Percentiles rank a stretch among this genome's conserved stretches.
Conservation (phyloP, 2,888 invertebrate species). For the Stenodera caucasica region DNA sequence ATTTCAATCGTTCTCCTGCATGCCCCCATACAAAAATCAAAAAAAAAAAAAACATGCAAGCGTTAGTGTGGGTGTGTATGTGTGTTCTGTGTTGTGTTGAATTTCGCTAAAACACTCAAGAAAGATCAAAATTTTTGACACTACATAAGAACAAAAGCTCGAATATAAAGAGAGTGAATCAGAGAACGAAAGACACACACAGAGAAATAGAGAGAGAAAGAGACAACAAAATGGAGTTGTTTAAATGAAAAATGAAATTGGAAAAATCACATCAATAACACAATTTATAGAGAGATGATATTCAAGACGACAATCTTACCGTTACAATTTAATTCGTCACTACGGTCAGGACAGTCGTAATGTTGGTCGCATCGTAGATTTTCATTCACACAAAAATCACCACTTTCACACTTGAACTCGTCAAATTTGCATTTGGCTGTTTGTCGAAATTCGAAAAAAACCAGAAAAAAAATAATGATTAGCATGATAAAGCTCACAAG, state of each 20-base stretch:
- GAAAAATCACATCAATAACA: neutral
- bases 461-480: constrained; percentile 27
- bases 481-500: constrained; percentile 29
- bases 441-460: constrained; percentile 21
- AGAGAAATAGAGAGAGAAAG: neutral
- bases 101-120: constrained; percentile 11
- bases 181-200: no score
- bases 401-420: constrained; percentile 61
- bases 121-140: constrained; percentile 2
- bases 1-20: constrained; percentile 47
- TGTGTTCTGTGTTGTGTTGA: constrained; percentile 13
- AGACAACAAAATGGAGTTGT: neutral
- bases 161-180: neutral
- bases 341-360: constrained; percentile 56
- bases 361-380: constrained; percentile 52
- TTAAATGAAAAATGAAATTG: neutral
- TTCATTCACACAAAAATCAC: constrained; percentile 57
- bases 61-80: constrained; percentile 18
- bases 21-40: constrained; percentile 30
- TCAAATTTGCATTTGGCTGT: constrained; percentile 49
- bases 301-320: constrained; percentile 44
- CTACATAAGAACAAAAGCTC: neutral
- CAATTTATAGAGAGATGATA: neutral
- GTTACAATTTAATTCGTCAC: constrained; percentile 61
- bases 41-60: constrained; percentile 31